A percentile compares a stretch with the other conserved stretches of the same genome.
Conservation (phyloP, 2,888 invertebrate genomes). For the Cataglyphis albicans region DNA sequence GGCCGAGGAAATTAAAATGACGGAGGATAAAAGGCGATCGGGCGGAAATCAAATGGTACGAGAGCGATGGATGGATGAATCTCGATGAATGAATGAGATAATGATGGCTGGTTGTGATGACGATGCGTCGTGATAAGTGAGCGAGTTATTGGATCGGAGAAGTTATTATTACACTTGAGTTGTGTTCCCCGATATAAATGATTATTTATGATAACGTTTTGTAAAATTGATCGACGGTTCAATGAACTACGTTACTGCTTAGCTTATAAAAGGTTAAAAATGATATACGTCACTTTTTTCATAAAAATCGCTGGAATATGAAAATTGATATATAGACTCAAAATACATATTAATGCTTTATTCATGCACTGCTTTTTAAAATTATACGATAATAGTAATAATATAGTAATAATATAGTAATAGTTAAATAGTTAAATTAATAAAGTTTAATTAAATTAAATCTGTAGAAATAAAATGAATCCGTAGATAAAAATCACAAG, state of each 20-base stretch:
- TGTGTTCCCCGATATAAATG: constrained; percentile 4
- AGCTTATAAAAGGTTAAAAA: neutral
- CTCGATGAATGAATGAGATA: constrained; percentile 35
- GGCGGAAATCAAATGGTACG: constrained; percentile 30
- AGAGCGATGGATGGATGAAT: neutral
- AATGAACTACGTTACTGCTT: neutral
- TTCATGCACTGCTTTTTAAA: neutral
- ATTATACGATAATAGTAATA: neutral
- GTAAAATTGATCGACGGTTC: constrained; percentile 1
- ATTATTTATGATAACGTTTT: constrained; percentile 22
- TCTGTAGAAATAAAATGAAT: neutral
- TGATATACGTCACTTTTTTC: neutral
- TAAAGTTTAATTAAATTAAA: neutral
- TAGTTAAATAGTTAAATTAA: too few relatives aligned
- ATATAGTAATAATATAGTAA: neutral
- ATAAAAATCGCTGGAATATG: neutral
- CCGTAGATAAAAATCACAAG: constrained; percentile 6
- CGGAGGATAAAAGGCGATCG: constrained; percentile 34
- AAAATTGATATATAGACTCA: neutral
- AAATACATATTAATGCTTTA: neutral
- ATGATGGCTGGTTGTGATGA: constrained; percentile 40
- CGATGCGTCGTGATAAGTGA: constrained; percentile 35
- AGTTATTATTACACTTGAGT: constrained; percentile 22
- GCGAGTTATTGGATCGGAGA: constrained; percentile 29
- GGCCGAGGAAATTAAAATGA: constrained; percentile 15